Base-by-base conservation (phyloP, 2,797 vertebrate genomes). In the Leptodactylus fallax region DNA sequence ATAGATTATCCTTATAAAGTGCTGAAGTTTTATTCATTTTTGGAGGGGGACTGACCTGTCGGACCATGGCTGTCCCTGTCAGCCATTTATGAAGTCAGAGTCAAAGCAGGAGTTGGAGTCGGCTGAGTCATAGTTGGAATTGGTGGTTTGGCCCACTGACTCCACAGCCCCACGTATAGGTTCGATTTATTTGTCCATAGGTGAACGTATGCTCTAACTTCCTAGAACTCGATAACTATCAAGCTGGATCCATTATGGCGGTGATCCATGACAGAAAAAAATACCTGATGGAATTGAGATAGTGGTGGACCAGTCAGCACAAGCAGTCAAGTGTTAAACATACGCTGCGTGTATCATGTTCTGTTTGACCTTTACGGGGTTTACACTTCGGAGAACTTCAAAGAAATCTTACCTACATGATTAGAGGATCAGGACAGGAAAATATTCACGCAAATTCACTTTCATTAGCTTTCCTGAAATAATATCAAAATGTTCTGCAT, bases 381-480 rank as follows among this genome's bases (percentile, higher is more conserved):
- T 79, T 61, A 58, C 85, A 87, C 55, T 17, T 87, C 90, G 81
- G 19, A 19, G 25, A 19, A 87, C 49, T 84, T 53, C 83, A 85
- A 86, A 87, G 58, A 89, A 6, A 85, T 23, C 85, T 63, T 60
- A 74, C 51, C 61, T 25, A 90, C 25, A 21, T 84, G 56, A 45
- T 12, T 63, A 87, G 79, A 81, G 87, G 61, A 74, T 71, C 83
- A 60, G 81, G 63, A 65, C 76, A 79, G 81, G 74, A 87, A 87
- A 83, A 58, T 79, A 92, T 79, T 84, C 90, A 90, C 90, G 89
- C 80, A 87, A 90, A 89, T 93, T 92, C 67, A 86, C 90, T 90
- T 76, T 61, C 60, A 89, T 93, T 92, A 63, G 85, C 90, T 90
- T 76, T 61, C 60, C 9, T 90, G 79, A 85, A 86, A 88, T 80